Conservation (phyloP, 2,113 vertebrate genomes). For the Pterophyllum scalare region DNA sequence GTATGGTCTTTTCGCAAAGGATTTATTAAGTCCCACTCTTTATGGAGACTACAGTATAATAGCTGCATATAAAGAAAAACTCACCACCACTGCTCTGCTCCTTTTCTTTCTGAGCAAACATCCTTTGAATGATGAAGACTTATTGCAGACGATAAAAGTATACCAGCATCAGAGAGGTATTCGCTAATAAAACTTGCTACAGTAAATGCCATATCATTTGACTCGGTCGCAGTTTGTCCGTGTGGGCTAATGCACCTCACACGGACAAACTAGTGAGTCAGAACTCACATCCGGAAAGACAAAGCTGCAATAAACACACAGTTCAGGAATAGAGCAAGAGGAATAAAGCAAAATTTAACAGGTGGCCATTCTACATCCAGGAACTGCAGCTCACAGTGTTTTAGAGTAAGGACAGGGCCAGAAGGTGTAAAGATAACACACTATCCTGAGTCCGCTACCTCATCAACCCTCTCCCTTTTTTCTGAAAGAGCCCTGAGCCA, state of each 20-base stretch:
- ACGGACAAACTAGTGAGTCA: slow-evolving; percentile 16
- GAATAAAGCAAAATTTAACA: not conserved
- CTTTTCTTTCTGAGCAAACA: slow-evolving; percentile 8
- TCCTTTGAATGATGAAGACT: slow-evolving; percentile 38
- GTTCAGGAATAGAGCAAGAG: not conserved
- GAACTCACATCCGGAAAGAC: slow-evolving; percentile 9
- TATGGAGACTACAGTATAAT: slow-evolving; percentile 16
- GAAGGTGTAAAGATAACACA: slow-evolving; percentile 26
- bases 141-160: slow-evolving; percentile 43
- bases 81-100: slow-evolving; percentile 4
- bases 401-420: slow-evolving; percentile 4
- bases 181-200: slow-evolving; percentile 29
- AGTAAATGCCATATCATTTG: not conserved
- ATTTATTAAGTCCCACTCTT: slow-evolving; percentile 43
- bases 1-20: slow-evolving; percentile 24
- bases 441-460: slow-evolving; percentile 16
- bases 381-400: not conserved
- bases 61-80: slow-evolving; percentile 15
- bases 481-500: not conserved
- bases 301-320: slow-evolving; percentile 18
- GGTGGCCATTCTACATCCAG: not conserved
- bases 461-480: not conserved
- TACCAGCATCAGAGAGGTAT: slow-evolving; percentile 33
- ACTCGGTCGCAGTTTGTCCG: not conserved
- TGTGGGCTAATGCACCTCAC: not conserved